Evolutionary conservation across 2,888 invertebrate genomes (phyloP), one percentile per base, ranked within the genome.

Genomic region (Embidobia sp.): DNA sequence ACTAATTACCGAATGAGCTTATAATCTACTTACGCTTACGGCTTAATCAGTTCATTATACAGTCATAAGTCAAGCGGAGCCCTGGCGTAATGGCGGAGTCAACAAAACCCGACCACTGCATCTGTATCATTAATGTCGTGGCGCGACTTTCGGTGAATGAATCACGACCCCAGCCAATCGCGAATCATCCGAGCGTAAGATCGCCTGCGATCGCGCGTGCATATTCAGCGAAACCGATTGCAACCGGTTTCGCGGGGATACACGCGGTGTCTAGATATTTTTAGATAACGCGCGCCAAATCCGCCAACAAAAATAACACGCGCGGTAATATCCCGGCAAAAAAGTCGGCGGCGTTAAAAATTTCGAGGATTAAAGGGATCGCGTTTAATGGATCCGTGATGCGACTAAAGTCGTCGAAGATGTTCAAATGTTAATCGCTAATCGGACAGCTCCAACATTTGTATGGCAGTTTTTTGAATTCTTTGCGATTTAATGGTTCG

Each of bases 211-310:
- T 67, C 49, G 40, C 33, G 26, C 40, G 37, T 31, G 57, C 44
- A 44, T 66, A 66, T 61, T 67, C 66, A 59, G 67, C 59, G 37
- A 51, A 70, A 53, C 53, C 37, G 15, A 44, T 5, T 35, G 44
- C 35, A 61, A 74, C 74, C 74, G 74, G 74, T 74, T 73, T 53
- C 29, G n/a, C 29, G 33, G 53, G 18, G 18, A 27, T 15, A 40
- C 10, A 49, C n/a, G n/a, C n/a, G n/a, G n/a, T n/a, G n/a, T n/a
- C n/a, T n/a, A 22, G 22, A 4, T 55, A 35, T 51, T 66, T 74
- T 66, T 40, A 66, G 59, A 74, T 53, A 53, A 37, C 22, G 16
- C 4, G 48, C 5, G 35, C 37, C 1, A 48, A 61, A 48, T 61
- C 42, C n/a, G 5, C 7, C 8, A 4, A 46, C 16, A 6, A 46